Evolutionary conservation across 2,888 invertebrate species (phyloP).

Genomic region (Cataglyphis livida): DNA sequence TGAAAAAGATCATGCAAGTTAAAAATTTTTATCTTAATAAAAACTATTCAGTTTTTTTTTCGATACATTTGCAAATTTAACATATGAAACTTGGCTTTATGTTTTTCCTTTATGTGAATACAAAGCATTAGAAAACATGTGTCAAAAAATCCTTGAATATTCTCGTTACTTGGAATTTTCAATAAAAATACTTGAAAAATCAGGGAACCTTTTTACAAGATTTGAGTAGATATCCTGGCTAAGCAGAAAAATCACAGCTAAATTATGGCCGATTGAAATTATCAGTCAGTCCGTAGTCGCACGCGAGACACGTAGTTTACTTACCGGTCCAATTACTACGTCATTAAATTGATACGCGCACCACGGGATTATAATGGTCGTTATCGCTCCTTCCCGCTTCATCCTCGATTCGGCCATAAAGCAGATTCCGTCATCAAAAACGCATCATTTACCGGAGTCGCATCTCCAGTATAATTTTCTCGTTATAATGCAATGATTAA

Average conservation of each 20-base stretch:
- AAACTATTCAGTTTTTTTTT: no score
- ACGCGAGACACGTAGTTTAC: slow-evolving; percentile 3
- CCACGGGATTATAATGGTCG: slow-evolving; percentile 9
- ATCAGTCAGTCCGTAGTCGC: not conserved
- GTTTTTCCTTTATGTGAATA: no score
- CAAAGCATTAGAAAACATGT: no score
- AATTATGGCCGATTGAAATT: slow-evolving; percentile 24
- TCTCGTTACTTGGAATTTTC: no score
- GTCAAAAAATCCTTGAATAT: no score
- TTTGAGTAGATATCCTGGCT: no score
- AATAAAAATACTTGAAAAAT: no score
- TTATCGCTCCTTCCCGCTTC: not conserved
- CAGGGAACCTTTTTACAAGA: no score
- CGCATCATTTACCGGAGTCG: slow-evolving; percentile 15
- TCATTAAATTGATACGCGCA: slow-evolving; percentile 41
- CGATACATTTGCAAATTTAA: no score
- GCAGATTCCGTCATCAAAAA: slow-evolving; percentile 10
- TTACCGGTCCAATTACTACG: slow-evolving; percentile 30
- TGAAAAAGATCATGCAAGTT: no score
- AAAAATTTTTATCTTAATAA: no score
- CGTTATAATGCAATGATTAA: slow-evolving; percentile 26
- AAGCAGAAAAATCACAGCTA: slow-evolving; percentile 1
- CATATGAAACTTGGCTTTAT: no score
- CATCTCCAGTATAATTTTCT: slow-evolving; percentile 28
- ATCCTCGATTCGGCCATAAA: slow-evolving; percentile 27